These are phyloP conservation scores for Dascillus cervinus DNA, from an alignment of 2,888 invertebrate genomes.

Conservation along the genomic window DNA sequence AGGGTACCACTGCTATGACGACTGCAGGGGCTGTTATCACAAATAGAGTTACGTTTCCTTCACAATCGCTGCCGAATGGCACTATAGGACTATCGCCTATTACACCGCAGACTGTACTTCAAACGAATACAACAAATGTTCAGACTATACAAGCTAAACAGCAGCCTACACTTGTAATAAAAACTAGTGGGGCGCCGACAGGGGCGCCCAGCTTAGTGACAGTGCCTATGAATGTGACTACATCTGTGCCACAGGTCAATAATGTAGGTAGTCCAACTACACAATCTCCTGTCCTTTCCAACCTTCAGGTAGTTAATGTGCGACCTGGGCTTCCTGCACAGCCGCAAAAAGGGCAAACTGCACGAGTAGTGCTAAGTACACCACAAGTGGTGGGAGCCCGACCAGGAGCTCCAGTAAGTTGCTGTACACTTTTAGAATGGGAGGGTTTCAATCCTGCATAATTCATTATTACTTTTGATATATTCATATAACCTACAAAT, in stretches of 20 bases:
- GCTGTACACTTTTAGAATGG: conserved; percentile 25
- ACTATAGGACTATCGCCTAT: conserved; percentile 55
- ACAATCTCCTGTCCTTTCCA: conserved; percentile 44
- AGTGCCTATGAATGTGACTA: conserved; percentile 56
- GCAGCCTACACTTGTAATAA: conserved; percentile 40
- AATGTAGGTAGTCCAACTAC: conserved; percentile 42
- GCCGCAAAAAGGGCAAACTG: conserved; percentile 68
- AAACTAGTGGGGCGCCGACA: conserved; percentile 38
- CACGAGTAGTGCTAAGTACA: conserved; percentile 75
- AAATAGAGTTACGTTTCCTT: conserved; percentile 52
- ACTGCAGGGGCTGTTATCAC: conserved; percentile 44
- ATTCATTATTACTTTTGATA: not conserved
- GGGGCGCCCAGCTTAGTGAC: conserved; percentile 51
- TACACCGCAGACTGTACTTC: conserved; percentile 33
- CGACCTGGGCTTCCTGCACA: conserved; percentile 65
- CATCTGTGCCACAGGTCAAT: conserved; percentile 47
- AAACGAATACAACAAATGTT: conserved; percentile 43
- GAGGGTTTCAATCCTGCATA: conserved; percentile 4
- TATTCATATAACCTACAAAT: conserved; percentile 16
- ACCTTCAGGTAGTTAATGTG: conserved; percentile 82
- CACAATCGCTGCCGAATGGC: conserved; percentile 62
- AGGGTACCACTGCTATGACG: conserved; percentile 44
- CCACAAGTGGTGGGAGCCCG: conserved; percentile 76
- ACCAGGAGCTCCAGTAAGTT: conserved; percentile 72
- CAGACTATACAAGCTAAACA: conserved; percentile 37